Evolutionary conservation across 2,113 vertebrate species (phyloP), one percentile per base, ranked within the genome.

Genomic region (Epinephelus cyanopodus): DNA sequence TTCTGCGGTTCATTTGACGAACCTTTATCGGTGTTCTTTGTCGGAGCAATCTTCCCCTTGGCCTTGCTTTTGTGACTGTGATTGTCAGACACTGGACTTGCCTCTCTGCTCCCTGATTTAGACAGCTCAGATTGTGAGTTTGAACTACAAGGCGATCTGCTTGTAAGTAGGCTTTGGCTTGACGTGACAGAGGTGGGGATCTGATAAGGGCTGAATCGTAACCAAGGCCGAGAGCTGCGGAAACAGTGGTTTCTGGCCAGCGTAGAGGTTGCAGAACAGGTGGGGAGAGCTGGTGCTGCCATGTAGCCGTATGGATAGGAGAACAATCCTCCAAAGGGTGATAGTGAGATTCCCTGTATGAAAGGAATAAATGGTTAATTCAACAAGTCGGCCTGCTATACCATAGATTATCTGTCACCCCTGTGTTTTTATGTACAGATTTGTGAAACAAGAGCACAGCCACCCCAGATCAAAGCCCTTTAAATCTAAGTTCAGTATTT

Each of bases 221-320:
- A 94, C 81, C 97, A 96, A 18, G 97, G 96, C 25, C 94, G 95
- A 75, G 95, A 92, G 91, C 92, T 96, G 93, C 92, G 92, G 89
- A 97, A 92, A 68, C 95, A 95, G 8, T 95, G 96, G 79, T 95
- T 97, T 85, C 97, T 95, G 86, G 95, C 91, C 1, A 96, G 91
- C 0, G 96, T 95, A 6, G 96, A 92, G 0, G 96, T 93, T 12
- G 95, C 94, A 5, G 96, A 95, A 73, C 93, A 94, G 48, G 94
- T 92, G 0, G 97, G 96, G 74, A 97, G 93, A 70, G 96, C 95
- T 0, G 96, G 95, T 0, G 96, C 96, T 0, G 96, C 95, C 97
- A 98, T 96, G 92, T 97, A 98, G 83, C 94, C 95, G 89, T 97
- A 98, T 0, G 97, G 97, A 85, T 99, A 98, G n/a, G 98, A 96